Evolutionary conservation across 1,140 invertebrate species (phyloP).

Genomic region (Drosophila pseudoobscura): DNA sequence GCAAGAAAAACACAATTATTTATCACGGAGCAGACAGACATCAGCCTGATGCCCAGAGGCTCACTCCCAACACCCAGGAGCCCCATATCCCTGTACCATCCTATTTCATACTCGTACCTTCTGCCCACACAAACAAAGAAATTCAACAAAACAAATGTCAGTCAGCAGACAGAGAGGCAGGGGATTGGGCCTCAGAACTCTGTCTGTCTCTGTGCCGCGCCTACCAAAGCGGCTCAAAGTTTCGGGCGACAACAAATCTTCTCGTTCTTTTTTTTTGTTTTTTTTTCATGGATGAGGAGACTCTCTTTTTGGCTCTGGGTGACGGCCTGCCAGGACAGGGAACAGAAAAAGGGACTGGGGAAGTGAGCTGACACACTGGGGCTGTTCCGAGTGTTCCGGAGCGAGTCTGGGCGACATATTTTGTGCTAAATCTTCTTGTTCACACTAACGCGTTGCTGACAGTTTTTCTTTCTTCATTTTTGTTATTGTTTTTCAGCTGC

Average conservation of each 20-base stretch:
- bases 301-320: conserved; percentile 23
- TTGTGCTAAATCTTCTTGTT: conserved; percentile 79
- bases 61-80: background rate
- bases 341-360: background rate
- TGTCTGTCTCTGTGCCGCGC: conserved; percentile 45
- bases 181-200: background rate
- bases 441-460: conserved; percentile 75
- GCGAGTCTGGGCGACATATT: conserved; percentile 60
- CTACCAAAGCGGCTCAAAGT: conserved; percentile 65
- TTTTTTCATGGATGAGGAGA: background rate
- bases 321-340: conserved; percentile 27
- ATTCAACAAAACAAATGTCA: conserved; percentile 72
- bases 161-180: conserved; percentile 34
- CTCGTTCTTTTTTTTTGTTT: conserved; percentile 14
- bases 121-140: conserved; percentile 32
- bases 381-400: conserved; percentile 10
- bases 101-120: background rate
- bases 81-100: background rate
- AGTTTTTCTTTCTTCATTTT: conserved; percentile 70
- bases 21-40: conserved; percentile 64
- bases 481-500: conserved; percentile 33
- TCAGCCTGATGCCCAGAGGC: conserved; percentile 36
- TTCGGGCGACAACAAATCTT: conserved; percentile 63
- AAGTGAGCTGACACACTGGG: conserved; percentile 7
- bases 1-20: conserved; percentile 75